Evolutionary conservation across 2,797 vertebrate genomes (phyloP).

Genomic region (Phaenicophaeus curvirostris): DNA sequence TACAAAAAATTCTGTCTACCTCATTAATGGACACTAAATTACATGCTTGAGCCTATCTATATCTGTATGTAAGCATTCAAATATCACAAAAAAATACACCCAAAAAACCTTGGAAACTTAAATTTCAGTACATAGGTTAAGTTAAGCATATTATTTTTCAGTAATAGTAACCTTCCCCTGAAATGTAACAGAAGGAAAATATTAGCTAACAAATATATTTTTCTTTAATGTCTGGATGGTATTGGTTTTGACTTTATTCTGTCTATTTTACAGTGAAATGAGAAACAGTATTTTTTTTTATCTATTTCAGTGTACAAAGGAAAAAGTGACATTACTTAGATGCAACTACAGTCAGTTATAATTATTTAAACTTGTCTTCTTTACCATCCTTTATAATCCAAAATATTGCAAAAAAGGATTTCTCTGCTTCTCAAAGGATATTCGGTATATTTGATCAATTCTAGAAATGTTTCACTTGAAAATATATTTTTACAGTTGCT

Average conservation of each 20-base stretch:
- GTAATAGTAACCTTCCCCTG: background rate
- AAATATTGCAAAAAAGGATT: background rate
- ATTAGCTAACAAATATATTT: background rate
- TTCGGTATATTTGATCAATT: background rate
- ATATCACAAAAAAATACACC: background rate
- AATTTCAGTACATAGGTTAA: background rate
- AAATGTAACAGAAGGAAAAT: background rate
- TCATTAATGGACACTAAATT: background rate
- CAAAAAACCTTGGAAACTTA: background rate
- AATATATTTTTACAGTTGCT: background rate
- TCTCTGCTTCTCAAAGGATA: background rate
- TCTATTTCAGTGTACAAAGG: background rate
- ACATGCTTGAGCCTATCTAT: background rate
- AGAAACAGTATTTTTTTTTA: background rate
- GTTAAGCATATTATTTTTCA: background rate
- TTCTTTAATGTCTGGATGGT: background rate
- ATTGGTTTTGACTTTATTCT: background rate
- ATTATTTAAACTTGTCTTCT: background rate
- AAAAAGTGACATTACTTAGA: background rate
- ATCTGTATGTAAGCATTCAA: background rate
- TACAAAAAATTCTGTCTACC: background rate
- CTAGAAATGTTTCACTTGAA: background rate
- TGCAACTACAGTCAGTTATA: background rate
- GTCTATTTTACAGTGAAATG: background rate
- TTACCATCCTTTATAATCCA: background rate